Percentiles rank a stretch among this genome's conserved stretches.
Conservation (phyloP, 2,888 invertebrate genomes). For the Vanessa cardui region DNA sequence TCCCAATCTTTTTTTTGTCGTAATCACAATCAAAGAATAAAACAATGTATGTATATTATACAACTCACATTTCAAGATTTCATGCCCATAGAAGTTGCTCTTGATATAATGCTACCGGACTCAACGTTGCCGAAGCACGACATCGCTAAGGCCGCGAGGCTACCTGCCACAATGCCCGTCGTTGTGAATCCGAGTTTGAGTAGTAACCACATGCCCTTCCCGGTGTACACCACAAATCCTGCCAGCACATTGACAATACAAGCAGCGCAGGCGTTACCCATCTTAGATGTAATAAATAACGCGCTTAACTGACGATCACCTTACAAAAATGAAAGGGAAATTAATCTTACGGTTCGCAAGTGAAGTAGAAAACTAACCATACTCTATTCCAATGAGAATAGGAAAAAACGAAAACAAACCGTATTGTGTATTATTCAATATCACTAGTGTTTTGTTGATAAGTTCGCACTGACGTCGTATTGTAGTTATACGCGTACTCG, state of each 20-base stretch:
- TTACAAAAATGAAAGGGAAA: no score
- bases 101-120: slow-evolving; percentile 44
- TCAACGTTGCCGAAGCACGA: slow-evolving; percentile 45
- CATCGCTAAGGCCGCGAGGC: slow-evolving; percentile 47
- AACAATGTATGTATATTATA: not conserved
- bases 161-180: slow-evolving; percentile 45
- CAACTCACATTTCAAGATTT: slow-evolving; percentile 12
- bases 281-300: slow-evolving; percentile 7
- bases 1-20: not conserved
- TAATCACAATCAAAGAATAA: not conserved
- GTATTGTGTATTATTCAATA: no score
- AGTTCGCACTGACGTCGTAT: no score
- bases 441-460: no score
- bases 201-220: slow-evolving; percentile 46
- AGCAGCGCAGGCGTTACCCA: slow-evolving; percentile 28
- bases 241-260: slow-evolving; percentile 33
- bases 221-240: slow-evolving; percentile 45
- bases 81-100: slow-evolving; percentile 43
- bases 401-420: no score
- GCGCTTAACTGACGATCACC: not conserved
- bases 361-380: no score
- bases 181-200: slow-evolving; percentile 44
- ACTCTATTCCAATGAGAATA: no score
- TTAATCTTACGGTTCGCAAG: no score
- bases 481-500: not conserved